Evolutionary conservation across 2,797 vertebrate genomes (phyloP).

Genomic region (Caiman crocodilus): DNA sequence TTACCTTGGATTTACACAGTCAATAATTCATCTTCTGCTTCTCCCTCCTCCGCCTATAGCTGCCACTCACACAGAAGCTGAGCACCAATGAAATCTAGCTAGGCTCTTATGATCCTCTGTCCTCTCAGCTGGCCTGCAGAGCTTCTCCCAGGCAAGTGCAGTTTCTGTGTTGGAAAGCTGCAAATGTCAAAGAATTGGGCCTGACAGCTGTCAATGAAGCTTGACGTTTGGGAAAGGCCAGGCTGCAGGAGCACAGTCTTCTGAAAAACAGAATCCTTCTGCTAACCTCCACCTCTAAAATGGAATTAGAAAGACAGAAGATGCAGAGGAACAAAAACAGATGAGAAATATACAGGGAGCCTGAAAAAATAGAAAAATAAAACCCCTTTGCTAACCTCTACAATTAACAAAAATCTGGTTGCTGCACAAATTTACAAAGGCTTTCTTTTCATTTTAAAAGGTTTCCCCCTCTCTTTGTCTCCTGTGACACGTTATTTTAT

Average conservation of each 20-base stretch:
- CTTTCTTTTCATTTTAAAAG: background rate
- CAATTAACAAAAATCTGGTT: background rate
- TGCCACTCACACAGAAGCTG: background rate
- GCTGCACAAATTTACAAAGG: constrained; percentile 13
- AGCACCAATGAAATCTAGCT: background rate
- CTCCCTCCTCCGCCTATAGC: background rate
- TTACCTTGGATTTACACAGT: background rate
- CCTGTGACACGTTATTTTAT: constrained; percentile 26
- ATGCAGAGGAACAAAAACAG: background rate
- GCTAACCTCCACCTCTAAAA: background rate
- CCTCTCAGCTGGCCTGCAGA: background rate
- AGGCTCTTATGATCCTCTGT: background rate
- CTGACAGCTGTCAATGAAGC: background rate
- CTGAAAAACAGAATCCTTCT: background rate
- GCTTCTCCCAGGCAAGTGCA: background rate
- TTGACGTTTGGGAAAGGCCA: background rate
- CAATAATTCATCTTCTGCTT: background rate
- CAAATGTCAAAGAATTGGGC: background rate
- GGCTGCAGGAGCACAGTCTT: background rate
- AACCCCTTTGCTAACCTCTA: background rate
- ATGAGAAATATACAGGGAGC: background rate
- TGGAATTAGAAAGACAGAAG: background rate
- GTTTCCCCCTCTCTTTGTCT: constrained; percentile 25
- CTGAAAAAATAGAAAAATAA: background rate
- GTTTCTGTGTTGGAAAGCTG: background rate